Percentiles rank a stretch among this genome's conserved stretches.
These are phyloP conservation scores for Sphinx pinastri DNA, from an alignment of 2,888 invertebrate genomes.

Conservation along the genomic window DNA sequence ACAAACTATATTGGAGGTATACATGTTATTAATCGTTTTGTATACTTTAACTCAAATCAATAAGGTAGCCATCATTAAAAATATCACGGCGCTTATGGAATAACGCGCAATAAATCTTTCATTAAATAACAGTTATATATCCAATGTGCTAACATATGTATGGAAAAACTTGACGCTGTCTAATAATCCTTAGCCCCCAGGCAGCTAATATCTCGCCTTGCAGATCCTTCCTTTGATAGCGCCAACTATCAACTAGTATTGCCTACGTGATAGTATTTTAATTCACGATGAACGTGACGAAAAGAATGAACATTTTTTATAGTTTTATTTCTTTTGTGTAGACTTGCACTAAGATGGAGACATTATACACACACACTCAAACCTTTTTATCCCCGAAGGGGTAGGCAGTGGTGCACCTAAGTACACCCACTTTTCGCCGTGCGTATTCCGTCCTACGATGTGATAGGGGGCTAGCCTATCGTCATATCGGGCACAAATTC, in stretches of 20 bases:
- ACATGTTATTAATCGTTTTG: too few relatives aligned
- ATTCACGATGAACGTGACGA: slow-evolving; percentile 6
- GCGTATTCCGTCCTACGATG: too few relatives aligned
- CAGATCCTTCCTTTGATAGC: slow-evolving; percentile 7
- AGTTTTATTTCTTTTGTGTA: background rate
- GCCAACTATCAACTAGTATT: slow-evolving; percentile 16
- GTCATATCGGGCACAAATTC: too few relatives aligned
- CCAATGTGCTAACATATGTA: background rate
- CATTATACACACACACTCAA: too few relatives aligned
- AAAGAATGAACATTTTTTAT: background rate
- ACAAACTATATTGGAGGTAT: too few relatives aligned
- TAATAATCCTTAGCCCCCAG: slow-evolving; percentile 9
- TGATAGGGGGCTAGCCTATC: too few relatives aligned
- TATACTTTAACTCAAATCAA: too few relatives aligned
- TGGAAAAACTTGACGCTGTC: background rate
- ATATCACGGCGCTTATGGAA: too few relatives aligned
- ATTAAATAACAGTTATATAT: slow-evolving; percentile 1
- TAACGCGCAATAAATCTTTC: background rate
- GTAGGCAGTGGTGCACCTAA: too few relatives aligned
- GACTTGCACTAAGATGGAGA: background rate
- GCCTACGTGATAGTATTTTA: slow-evolving; percentile 19
- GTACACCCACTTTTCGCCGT: too few relatives aligned
- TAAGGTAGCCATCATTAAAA: too few relatives aligned
- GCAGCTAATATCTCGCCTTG: slow-evolving; percentile 7
- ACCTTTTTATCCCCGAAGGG: too few relatives aligned